A percentile compares a stretch with the other conserved stretches of the same genome.
These are phyloP conservation scores for Pristis pectinata DNA, from an alignment of 2,797 vertebrate genomes.

Conservation along the genomic window DNA sequence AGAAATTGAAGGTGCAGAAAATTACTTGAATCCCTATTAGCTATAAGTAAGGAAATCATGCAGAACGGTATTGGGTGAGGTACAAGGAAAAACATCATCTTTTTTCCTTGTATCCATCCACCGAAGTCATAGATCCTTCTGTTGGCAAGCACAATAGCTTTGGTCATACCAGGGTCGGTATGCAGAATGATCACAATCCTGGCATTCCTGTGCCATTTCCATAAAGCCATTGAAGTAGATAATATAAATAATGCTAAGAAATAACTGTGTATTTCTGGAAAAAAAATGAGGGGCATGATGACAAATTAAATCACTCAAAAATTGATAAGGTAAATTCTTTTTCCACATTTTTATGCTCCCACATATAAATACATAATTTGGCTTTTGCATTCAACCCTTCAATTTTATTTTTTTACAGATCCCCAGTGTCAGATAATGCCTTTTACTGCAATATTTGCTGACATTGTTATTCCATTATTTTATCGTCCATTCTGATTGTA, in stretches of 20 bases:
- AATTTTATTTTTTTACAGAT: neutral
- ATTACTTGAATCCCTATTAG: neutral
- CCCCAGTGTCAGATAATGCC: neutral
- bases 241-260: neutral
- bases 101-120: too few species aligned
- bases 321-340: neutral
- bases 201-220: too few species aligned
- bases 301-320: neutral
- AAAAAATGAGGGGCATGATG: neutral
- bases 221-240: neutral
- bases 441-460: neutral
- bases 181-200: too few species aligned
- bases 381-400: too few species aligned
- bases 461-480: neutral
- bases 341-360: neutral
- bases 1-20: neutral
- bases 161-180: too few species aligned
- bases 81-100: too few species aligned
- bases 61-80: too few species aligned
- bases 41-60: neutral
- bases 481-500: neutral
- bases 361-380: neutral
- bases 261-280: neutral
- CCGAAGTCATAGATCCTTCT: too few species aligned
- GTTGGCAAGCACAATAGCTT: too few species aligned